These are phyloP conservation scores for Falco biarmicus DNA, from an alignment of 2,797 vertebrate species.

Conservation along the genomic window DNA sequence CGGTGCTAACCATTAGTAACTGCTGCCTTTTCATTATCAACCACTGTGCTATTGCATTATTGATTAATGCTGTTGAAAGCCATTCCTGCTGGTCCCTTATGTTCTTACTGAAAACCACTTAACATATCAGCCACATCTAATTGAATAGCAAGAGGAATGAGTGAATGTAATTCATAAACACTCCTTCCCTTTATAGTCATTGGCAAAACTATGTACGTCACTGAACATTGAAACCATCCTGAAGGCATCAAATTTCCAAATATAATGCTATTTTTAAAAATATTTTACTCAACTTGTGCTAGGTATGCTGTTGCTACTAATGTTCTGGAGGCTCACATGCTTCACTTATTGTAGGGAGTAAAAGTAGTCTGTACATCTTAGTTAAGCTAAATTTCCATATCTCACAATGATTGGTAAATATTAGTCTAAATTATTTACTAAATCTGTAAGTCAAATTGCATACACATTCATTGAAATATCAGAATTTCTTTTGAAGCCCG, in stretches of 20 bases:
- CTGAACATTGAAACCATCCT: not conserved
- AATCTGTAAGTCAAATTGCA: not conserved
- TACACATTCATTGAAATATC: not conserved
- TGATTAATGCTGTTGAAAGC: conserved; percentile 42
- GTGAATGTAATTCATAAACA: not conserved
- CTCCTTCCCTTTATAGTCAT: not conserved
- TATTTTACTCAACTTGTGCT: not conserved
- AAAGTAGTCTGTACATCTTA: not conserved
- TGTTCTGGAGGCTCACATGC: not conserved
- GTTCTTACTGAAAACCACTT: conserved; percentile 12
- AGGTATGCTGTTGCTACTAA: not conserved
- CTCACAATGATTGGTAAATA: not conserved
- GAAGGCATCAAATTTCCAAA: not conserved
- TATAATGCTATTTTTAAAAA: not conserved
- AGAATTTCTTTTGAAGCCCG: not conserved
- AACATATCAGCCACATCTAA: not conserved
- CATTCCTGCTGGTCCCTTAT: not conserved
- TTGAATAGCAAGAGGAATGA: not conserved
- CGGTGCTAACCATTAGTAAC: not conserved
- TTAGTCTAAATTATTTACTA: not conserved
- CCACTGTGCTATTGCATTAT: not conserved
- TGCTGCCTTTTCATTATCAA: conserved; percentile 34
- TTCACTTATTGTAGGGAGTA: not conserved
- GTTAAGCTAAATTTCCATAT: not conserved
- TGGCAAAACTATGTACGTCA: not conserved